A percentile compares a stretch with the other conserved stretches of the same genome.
phyloP scores from a whole-genome alignment of 2,888 invertebrate species.

The Meteorus cinctellus region DNA sequence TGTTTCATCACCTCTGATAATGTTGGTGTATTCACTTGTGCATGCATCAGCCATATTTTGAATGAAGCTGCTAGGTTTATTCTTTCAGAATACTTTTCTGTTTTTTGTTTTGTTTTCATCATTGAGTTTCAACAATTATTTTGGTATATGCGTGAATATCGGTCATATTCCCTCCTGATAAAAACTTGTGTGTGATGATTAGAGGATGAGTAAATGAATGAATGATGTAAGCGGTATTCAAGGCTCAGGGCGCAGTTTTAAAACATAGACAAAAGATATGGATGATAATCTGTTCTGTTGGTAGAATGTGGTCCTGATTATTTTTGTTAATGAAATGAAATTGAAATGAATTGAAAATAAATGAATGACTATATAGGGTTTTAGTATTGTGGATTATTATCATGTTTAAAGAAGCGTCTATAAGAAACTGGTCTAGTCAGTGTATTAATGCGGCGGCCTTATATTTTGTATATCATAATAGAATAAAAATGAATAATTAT shows the following conservation, averaged over 20 bases:
- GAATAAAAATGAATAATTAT: slow-evolving; percentile 50
- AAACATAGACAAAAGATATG: slow-evolving; percentile 6
- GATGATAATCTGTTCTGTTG: slow-evolving; percentile 66
- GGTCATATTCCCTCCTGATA: not conserved
- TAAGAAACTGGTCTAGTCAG: slow-evolving; percentile 72
- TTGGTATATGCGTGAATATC: not conserved
- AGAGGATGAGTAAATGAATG: slow-evolving; percentile 45
- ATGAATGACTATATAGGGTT: slow-evolving; percentile 37
- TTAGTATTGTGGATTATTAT: slow-evolving; percentile 48
- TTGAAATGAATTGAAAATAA: slow-evolving; percentile 18
- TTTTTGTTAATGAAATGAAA: slow-evolving; percentile 62
- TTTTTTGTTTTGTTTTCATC: not conserved
- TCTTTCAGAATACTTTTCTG: not conserved
- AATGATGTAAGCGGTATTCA: slow-evolving; percentile 39
- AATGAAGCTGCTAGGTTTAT: not conserved
- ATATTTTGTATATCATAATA: slow-evolving; percentile 71
- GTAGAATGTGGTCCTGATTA: slow-evolving; percentile 61
- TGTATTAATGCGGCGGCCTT: slow-evolving; percentile 73
- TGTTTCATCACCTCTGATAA: not conserved
- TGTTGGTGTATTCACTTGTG: not conserved
- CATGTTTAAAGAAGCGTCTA: slow-evolving; percentile 55
- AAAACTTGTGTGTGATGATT: slow-evolving; percentile 37
- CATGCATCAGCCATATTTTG: not conserved
- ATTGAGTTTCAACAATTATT: not conserved
- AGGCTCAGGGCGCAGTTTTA: slow-evolving; percentile 55